phyloP scores from a whole-genome alignment of 2,113 vertebrate species.

The Neogobius melanostomus region DNA sequence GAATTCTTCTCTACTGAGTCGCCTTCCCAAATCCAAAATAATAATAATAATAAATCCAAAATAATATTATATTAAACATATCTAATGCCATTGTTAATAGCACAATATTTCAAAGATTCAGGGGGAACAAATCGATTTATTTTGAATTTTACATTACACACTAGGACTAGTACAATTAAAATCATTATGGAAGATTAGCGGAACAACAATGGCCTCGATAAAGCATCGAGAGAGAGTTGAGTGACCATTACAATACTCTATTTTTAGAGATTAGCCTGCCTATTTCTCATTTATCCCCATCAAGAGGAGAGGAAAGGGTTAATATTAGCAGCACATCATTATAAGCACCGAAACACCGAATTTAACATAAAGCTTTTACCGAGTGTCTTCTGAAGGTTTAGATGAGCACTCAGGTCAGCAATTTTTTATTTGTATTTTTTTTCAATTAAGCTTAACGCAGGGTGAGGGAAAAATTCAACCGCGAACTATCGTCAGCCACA shows the following conservation, averaged over 20 bases:
- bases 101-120: too few relatives aligned
- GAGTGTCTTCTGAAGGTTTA: neutral
- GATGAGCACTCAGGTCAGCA: neutral
- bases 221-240: neutral
- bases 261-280: neutral
- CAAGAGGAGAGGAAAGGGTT: neutral
- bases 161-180: too few relatives aligned
- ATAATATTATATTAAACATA: too few relatives aligned
- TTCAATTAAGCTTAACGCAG: neutral
- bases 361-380: neutral
- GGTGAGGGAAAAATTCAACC: neutral
- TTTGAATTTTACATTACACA: too few relatives aligned
- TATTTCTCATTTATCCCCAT: neutral
- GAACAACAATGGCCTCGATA: too few relatives aligned
- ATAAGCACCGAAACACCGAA: neutral
- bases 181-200: too few relatives aligned
- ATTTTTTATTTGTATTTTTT: neutral
- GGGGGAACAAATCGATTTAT: too few relatives aligned
- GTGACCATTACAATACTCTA: neutral
- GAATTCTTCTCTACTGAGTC: neutral
- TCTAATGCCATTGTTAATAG: too few relatives aligned
- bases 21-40: neutral
- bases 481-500: neutral
- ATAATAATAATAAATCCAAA: too few relatives aligned
- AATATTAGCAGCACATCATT: neutral